Percentiles rank a stretch among this genome's conserved stretches.
Conservation (phyloP, 2,888 invertebrate species). For the Actias luna region DNA sequence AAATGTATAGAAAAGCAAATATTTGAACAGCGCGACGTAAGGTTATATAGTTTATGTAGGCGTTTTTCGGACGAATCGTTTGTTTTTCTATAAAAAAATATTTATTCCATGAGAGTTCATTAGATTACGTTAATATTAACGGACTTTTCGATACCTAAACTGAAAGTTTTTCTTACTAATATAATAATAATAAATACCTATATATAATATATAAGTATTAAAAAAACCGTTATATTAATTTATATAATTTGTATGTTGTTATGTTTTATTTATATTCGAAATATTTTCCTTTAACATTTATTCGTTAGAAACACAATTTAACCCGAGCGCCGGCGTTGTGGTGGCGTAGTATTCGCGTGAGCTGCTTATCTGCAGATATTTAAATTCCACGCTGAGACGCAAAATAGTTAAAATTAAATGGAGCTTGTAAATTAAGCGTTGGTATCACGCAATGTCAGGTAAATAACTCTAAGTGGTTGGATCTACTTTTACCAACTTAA, state of each 20-base stretch:
- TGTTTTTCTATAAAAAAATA: too few species aligned
- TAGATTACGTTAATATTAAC: too few species aligned
- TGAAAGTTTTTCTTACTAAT: not conserved
- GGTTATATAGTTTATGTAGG: too few species aligned
- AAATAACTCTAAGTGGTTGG: conserved; percentile 77
- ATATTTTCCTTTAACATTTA: conserved; percentile 40
- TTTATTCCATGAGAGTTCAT: too few species aligned
- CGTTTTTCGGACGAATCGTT: too few species aligned
- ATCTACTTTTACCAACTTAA: conserved; percentile 61
- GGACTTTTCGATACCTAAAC: too few species aligned
- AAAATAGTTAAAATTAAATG: conserved; percentile 75
- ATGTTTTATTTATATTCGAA: not conserved
- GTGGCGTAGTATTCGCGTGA: conserved; percentile 67
- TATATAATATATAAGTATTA: not conserved
- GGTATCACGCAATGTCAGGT: conserved; percentile 77
- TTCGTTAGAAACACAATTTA: conserved; percentile 68
- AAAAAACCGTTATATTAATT: conserved; percentile 2
- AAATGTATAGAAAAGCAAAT: conserved; percentile 17
- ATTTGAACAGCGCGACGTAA: not conserved
- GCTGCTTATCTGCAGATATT: conserved; percentile 76
- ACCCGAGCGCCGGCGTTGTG: conserved; percentile 46
- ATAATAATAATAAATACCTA: not conserved
- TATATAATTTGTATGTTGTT: not conserved
- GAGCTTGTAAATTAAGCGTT: conserved; percentile 80
- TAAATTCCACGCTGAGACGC: conserved; percentile 68